Base-by-base conservation (phyloP, 2,797 vertebrate species). In the Columba guinea region DNA sequence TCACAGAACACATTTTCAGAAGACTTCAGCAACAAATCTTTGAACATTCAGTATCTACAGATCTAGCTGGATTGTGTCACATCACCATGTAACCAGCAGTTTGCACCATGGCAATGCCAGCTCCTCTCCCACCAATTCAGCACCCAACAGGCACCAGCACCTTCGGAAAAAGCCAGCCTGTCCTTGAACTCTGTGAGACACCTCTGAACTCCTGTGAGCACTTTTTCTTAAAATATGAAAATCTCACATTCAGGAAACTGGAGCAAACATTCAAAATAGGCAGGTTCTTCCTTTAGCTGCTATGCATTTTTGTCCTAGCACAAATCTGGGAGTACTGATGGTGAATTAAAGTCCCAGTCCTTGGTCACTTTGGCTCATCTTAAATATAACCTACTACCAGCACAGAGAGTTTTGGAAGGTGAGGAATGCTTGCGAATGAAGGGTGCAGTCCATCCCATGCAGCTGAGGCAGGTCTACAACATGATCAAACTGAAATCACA, bases 371-470 rank as follows among this genome's bases (percentile, higher is more conserved):
- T 20, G 26, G 24, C 39, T 84, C 81, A 74, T 37, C 52, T 41
- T 34, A 80, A 65, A 56, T 24, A 48, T 22, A 55, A 9, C 2
- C 32, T 71, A 46, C 35, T 39, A 17, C 4, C 27, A 69, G n/a
- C 51, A 46, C 13, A 18, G n/a, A 3, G 37, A 35, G 7, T 5
- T 18, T 49, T 46, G 56, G 46, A 87, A 80, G 32, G 58, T 26
- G 23, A 77, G 60, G 55, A 92, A 59, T 35, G 20, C 44, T 8
- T 39, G 67, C 0, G 2, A 55, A 85, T 44, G 34, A 67, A 75
- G 27, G 1, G 2, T 20, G 46, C 16, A n/a, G 46, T 2, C 30
- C 6, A 58, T 39, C 15, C 68, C 67, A 39, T 0, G 1, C 13
- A 44, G 74, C 67, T 35, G 18, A 65, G 48, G 55, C 34, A 73